These are phyloP conservation scores for Leptinotarsa juncta DNA, from an alignment of 2,888 invertebrate genomes.

Conservation along the genomic window DNA sequence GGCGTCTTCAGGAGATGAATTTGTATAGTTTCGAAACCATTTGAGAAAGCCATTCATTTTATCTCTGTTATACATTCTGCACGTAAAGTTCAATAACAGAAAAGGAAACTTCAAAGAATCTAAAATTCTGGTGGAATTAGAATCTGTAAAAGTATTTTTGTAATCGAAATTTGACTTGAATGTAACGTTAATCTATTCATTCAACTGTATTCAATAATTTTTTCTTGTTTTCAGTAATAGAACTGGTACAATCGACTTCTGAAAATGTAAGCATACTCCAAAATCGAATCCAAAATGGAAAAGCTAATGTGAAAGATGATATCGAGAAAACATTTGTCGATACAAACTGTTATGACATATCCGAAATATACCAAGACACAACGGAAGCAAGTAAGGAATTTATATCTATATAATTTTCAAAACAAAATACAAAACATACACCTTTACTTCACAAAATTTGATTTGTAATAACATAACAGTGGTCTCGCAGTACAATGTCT, in stretches of 20 bases:
- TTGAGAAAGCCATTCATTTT: too few relatives aligned
- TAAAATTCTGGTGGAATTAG: too few relatives aligned
- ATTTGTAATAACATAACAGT: too few relatives aligned
- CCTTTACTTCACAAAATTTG: too few relatives aligned
- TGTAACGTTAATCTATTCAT: background rate
- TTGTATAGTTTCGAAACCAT: too few relatives aligned
- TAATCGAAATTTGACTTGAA: too few relatives aligned
- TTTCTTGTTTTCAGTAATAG: conserved; percentile 62
- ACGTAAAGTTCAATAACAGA: too few relatives aligned
- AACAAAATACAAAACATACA: background rate
- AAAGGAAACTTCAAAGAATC: too few relatives aligned
- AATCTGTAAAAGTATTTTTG: background rate
- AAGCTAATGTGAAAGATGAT: conserved; percentile 53
- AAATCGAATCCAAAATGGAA: conserved; percentile 63
- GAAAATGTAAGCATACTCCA: conserved; percentile 58
- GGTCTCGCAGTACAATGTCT: too few relatives aligned
- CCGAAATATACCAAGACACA: conserved; percentile 50
- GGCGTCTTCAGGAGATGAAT: too few relatives aligned
- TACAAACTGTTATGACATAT: conserved; percentile 34
- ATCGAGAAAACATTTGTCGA: conserved; percentile 18
- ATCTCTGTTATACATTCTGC: too few relatives aligned
- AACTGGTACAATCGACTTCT: conserved; percentile 60
- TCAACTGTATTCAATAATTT: background rate
- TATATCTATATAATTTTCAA: background rate
- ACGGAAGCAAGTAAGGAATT: conserved; percentile 5